Evolutionary conservation across 1,140 invertebrate genomes (phyloP).

Genomic region (Sminthurinus signatus): DNA sequence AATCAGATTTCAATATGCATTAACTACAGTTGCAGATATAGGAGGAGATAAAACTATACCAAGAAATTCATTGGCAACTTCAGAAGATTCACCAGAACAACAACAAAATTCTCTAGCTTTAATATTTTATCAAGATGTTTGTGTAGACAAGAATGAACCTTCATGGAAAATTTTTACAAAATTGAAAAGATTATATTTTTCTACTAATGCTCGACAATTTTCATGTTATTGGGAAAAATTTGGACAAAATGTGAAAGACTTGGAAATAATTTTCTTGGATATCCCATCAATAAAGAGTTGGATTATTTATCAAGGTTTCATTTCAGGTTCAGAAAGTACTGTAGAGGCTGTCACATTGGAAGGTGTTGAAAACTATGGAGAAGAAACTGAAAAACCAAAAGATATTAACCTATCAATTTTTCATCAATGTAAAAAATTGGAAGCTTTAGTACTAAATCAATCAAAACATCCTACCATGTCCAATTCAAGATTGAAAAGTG

Average conservation of each 20-base stretch:
- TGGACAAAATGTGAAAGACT: neutral
- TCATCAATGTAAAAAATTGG: neutral
- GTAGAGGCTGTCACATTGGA: neutral
- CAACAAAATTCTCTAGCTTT: no score
- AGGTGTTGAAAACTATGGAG: neutral
- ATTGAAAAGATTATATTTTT: no score
- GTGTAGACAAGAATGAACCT: no score
- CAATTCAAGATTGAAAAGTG: neutral
- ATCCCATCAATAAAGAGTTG: neutral
- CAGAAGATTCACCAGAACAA: no score
- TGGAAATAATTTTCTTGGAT: neutral
- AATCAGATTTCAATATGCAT: no score
- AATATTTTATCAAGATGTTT: no score
- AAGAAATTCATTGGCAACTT: no score
- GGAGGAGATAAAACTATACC: no score
- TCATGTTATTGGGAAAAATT: neutral
- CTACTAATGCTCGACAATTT: no score
- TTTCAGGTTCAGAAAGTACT: neutral
- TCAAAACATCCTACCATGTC: neutral
- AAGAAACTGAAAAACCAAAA: neutral
- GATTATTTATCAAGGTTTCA: neutral
- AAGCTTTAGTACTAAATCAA: neutral
- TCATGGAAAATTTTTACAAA: no score
- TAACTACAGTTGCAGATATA: no score
- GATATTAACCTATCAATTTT: constrained; percentile 1